A percentile compares a stretch with the other conserved stretches of the same genome.
Evolutionary conservation across 2,113 vertebrate species (phyloP).

Genomic region (Dromaius novaehollandiae): DNA sequence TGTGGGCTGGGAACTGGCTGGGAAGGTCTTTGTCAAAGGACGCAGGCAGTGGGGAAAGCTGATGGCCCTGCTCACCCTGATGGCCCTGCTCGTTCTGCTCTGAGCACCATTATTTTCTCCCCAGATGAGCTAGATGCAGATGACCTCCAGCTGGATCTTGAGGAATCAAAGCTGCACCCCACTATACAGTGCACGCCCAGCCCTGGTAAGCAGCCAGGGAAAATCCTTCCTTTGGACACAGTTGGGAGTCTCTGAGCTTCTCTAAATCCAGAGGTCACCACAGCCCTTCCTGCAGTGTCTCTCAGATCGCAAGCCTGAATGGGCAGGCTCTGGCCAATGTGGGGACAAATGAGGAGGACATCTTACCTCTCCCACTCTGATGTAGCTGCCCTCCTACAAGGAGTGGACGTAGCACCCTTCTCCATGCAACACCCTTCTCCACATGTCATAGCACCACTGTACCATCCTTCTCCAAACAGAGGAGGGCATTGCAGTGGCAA

Average conservation of each 20-base stretch:
- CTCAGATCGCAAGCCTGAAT: neutral
- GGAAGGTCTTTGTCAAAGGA: neutral
- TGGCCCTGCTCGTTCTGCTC: neutral
- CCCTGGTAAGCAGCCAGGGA: conserved; percentile 82
- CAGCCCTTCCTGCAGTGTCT: rapidly evolving
- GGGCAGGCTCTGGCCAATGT: neutral
- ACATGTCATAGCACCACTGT: neutral
- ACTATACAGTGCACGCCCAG: conserved; percentile 89
- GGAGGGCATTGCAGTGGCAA: neutral
- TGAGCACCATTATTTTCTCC: neutral
- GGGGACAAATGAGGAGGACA: neutral
- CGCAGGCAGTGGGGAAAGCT: neutral
- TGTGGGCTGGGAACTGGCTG: neutral
- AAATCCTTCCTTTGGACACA: neutral
- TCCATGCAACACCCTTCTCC: neutral
- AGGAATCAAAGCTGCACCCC: conserved; percentile 86
- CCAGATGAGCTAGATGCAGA: conserved; percentile 91
- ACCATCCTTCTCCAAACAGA: neutral
- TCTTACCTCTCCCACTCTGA: neutral
- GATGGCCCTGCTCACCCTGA: neutral
- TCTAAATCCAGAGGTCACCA: neutral
- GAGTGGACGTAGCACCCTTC: neutral
- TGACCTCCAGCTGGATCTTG: conserved; percentile 87
- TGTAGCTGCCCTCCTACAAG: neutral
- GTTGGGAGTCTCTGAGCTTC: neutral